These are phyloP conservation scores for Drosophila seclusa DNA, from an alignment of 2,888 invertebrate genomes.

Conservation along the genomic window DNA sequence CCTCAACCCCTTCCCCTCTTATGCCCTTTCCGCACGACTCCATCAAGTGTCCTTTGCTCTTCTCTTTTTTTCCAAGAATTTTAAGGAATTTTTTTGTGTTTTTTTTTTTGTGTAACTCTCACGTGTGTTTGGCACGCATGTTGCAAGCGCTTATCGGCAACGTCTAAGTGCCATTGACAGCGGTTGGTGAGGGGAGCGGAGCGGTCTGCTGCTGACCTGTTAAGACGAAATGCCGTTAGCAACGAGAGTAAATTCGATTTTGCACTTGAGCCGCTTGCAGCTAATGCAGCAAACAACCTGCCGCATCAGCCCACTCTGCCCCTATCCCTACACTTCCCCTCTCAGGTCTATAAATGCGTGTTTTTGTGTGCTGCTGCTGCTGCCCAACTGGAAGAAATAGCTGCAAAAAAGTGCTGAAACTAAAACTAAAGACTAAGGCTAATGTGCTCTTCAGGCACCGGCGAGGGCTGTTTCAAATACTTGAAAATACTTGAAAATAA, in stretches of 20 bases:
- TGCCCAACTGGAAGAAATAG: conserved; percentile 58
- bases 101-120: conserved; percentile 44
- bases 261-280: conserved; percentile 79
- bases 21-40: background rate
- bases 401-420: conserved; percentile 56
- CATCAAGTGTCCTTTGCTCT: background rate
- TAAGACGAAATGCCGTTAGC: conserved; percentile 77
- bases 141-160: conserved; percentile 74
- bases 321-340: background rate
- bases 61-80: conserved; percentile 7
- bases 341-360: background rate
- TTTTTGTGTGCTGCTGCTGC: conserved; percentile 33
- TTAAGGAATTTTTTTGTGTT: background rate
- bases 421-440: conserved; percentile 63
- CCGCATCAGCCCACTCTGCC: conserved; percentile 44
- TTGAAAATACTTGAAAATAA: background rate
- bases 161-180: conserved; percentile 26
- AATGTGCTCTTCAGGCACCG: conserved; percentile 54
- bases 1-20: background rate
- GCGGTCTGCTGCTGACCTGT: conserved; percentile 56
- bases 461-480: conserved; percentile 27
- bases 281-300: conserved; percentile 74
- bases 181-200: background rate
- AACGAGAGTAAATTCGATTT: conserved; percentile 73
- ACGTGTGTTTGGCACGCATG: conserved; percentile 76